Evolutionary conservation across 1,140 invertebrate species (phyloP).

Genomic region (Panagrolaimus sp.): DNA sequence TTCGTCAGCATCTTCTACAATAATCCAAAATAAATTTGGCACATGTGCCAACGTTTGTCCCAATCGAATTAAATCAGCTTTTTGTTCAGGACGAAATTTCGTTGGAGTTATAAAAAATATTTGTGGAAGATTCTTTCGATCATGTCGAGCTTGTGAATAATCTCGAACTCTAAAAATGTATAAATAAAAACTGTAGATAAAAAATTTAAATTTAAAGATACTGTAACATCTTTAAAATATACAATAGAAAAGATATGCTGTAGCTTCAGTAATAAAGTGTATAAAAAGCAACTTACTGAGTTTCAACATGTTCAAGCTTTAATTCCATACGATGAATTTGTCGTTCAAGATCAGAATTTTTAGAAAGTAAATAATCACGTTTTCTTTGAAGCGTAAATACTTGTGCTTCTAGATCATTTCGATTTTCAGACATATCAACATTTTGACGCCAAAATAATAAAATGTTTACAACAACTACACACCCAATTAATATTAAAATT

Average conservation of each 20-base stretch:
- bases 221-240: no score
- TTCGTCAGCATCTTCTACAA: constrained; percentile 49
- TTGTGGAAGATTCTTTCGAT: constrained; percentile 28
- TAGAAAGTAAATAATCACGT: constrained; percentile 25
- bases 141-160: constrained; percentile 28
- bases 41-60: constrained; percentile 75
- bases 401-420: constrained; percentile 24
- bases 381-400: constrained; percentile 25
- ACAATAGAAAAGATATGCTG: no score
- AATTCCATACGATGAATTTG: constrained; percentile 37
- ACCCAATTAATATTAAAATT: constrained; percentile 2
- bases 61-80: constrained; percentile 84
- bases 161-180: constrained; percentile 35
- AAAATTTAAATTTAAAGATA: no score
- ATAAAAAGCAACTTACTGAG: constrained; percentile 31
- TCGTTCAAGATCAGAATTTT: constrained; percentile 40
- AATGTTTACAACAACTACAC: constrained; percentile 15
- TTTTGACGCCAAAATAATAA: constrained; percentile 23
- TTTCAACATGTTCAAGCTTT: constrained; percentile 35
- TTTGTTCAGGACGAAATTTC: constrained; percentile 78
- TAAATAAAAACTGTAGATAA: neutral
- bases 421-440: constrained; percentile 21
- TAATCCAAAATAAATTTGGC: constrained; percentile 51
- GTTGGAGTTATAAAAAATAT: constrained; percentile 79
- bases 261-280: neutral